Base-by-base conservation (phyloP, 53 echinoderm and acorn worm genomes). In the Holothuria scabra region DNA sequence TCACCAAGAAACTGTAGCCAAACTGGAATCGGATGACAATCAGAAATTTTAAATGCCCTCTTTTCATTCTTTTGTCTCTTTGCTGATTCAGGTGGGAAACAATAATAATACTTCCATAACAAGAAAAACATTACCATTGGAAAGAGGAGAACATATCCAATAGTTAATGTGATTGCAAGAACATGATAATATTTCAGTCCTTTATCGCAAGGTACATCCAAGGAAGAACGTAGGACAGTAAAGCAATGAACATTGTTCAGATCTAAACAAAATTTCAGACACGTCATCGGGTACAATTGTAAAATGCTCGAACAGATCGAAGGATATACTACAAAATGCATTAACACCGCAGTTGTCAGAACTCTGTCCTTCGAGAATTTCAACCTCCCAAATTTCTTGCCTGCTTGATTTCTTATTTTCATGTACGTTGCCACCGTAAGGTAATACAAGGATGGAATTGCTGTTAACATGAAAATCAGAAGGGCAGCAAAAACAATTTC, bases 231-330 rank as follows among this genome's bases (percentile, higher is more conserved):
- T 18, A 72, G 49, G 0, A 38, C 21, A 24, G 31, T 44, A 4
- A 72, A 24, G 22, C 72, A 44, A 21, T 72, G 26, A 46, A 7
- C 48, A 18, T n/a, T 20, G 3, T 48, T n/a, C 48, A 35, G 32
- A 44, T 72, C 72, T 25, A 52, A 18, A 72, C 22, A 44, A 44
- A 44, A 71, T 20, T 12, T 41, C 20, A 24, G 6, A 21, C 71
- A 71, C 2, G 48, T 6, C 6, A 20, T 29, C 22, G 71, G 71
- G 22, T 46, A 71, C 30, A 71, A 46, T 19, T 44, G 38, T n/a
- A 71, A 71, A 20, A 71, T 41, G 1, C 41, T 71, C 23, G 71
- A 20, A 26, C 71, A 71, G 8, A 71, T 71, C 25, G 71, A 46
- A 5, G 71, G 71, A 22, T 71, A 71, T 3, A 24, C 46, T 20